These are phyloP conservation scores for Caenorhabditis sulstoni DNA, from an alignment of 2,888 invertebrate genomes.

Conservation along the genomic window DNA sequence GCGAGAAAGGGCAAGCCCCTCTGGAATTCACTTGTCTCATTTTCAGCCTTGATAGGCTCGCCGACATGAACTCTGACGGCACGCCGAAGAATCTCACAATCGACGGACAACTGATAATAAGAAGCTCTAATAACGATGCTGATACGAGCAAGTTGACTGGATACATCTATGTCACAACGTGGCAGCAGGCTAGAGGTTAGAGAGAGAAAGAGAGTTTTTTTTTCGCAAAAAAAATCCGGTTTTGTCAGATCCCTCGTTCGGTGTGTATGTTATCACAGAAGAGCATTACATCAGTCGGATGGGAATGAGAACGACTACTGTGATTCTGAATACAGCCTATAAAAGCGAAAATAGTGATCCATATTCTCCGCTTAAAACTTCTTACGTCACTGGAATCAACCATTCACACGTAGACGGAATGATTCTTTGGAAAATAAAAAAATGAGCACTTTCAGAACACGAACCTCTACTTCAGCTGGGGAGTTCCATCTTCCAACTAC, in stretches of 20 bases:
- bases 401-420: background rate
- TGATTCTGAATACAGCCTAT: conserved; percentile 4
- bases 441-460: background rate
- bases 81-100: background rate
- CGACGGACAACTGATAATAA: background rate
- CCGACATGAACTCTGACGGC: conserved; percentile 3
- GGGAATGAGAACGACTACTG: background rate
- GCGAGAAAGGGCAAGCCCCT: too few relatives aligned
- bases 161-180: conserved; percentile 17
- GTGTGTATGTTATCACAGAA: conserved; percentile 11
- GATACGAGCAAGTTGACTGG: background rate
- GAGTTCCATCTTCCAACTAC: background rate
- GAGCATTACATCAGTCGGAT: background rate
- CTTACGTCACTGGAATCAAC: conserved; percentile 15
- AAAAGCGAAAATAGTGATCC: too few relatives aligned
- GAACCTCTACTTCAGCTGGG: conserved; percentile 7
- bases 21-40: background rate
- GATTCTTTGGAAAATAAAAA: too few relatives aligned
- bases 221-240: too few relatives aligned
- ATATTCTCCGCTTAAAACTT: background rate
- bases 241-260: conserved; percentile 4
- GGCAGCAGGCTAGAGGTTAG: conserved; percentile 1
- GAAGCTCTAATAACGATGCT: background rate
- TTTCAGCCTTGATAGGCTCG: conserved; percentile 8
- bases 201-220: too few relatives aligned